phyloP scores from a whole-genome alignment of 2,113 vertebrate species.

The Tetraodon nigroviridis region DNA sequence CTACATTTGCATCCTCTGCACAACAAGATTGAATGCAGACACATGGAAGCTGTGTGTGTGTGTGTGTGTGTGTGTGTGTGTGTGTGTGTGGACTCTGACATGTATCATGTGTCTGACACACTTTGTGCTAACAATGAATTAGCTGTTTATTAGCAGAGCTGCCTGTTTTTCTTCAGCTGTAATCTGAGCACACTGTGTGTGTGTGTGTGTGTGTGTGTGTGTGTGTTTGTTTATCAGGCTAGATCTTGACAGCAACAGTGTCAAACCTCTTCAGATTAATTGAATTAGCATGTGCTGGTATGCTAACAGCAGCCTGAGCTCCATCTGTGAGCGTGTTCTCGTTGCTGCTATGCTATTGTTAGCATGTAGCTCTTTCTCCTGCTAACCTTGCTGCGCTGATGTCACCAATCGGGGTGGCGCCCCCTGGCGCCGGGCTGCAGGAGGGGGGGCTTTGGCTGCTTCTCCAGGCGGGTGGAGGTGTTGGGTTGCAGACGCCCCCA shows the following conservation, averaged over 20 bases:
- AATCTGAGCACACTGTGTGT: neutral
- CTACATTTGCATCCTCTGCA: slow-evolving; percentile 12
- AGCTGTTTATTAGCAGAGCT: slow-evolving; percentile 32
- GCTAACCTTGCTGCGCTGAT: no score
- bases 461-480: neutral
- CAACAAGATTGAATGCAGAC: neutral
- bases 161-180: slow-evolving; percentile 3
- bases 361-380: neutral
- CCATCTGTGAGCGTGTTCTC: no score
- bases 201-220: neutral
- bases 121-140: slow-evolving; percentile 37
- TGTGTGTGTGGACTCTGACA: slow-evolving; percentile 8
- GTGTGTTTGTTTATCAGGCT: neutral
- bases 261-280: no score
- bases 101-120: slow-evolving; percentile 6
- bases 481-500: slow-evolving; percentile 12
- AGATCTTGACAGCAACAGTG: neutral
- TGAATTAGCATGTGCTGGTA: no score
- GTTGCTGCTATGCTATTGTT: neutral
- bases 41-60: neutral
- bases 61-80: slow-evolving; percentile 13
- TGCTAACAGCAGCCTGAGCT: no score
- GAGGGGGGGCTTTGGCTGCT: no score
- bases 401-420: no score
- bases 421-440: no score